phyloP scores from a whole-genome alignment of 2,113 vertebrate genomes.

The Mus pahari region DNA sequence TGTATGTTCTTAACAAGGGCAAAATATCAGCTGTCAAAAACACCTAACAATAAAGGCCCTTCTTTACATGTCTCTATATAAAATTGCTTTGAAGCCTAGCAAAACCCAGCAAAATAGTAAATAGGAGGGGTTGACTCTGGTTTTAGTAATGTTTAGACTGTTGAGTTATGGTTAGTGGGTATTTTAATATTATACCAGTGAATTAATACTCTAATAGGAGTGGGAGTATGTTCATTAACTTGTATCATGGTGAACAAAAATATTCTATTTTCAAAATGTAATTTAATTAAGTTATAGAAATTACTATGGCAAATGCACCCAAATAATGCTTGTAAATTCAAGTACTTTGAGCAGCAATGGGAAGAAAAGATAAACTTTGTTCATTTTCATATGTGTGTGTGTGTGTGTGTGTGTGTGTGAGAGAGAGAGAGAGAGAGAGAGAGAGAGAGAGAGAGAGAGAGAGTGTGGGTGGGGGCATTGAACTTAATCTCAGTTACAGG shows the following conservation, averaged over 20 bases:
- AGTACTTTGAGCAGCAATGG: neutral
- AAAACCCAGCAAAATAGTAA: conserved; percentile 11
- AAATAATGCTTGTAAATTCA: neutral
- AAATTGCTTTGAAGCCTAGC: conserved; percentile 44
- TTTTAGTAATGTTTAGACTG: conserved; percentile 41
- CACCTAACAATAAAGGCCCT: conserved; percentile 5
- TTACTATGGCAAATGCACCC: neutral
- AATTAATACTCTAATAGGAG: neutral
- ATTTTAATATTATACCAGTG: neutral
- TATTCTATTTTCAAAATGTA: conserved; percentile 34
- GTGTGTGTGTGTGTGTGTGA: too few species aligned
- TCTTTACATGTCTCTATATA: neutral
- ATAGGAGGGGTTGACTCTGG: neutral
- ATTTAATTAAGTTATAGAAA: neutral
- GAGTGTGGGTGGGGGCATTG: neutral
- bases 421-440: too few species aligned
- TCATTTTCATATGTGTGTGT: neutral
- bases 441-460: too few species aligned
- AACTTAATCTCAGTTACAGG: neutral
- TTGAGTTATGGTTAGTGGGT: conserved; percentile 32
- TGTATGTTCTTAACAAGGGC: conserved; percentile 10
- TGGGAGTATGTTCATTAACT: conserved; percentile 53
- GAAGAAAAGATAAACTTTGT: conserved; percentile 4
- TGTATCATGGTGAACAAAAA: conserved; percentile 10
- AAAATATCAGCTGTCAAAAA: conserved; percentile 33